Conservation (phyloP, 2,113 vertebrate genomes). For the Psilopogon haemacephalus region DNA sequence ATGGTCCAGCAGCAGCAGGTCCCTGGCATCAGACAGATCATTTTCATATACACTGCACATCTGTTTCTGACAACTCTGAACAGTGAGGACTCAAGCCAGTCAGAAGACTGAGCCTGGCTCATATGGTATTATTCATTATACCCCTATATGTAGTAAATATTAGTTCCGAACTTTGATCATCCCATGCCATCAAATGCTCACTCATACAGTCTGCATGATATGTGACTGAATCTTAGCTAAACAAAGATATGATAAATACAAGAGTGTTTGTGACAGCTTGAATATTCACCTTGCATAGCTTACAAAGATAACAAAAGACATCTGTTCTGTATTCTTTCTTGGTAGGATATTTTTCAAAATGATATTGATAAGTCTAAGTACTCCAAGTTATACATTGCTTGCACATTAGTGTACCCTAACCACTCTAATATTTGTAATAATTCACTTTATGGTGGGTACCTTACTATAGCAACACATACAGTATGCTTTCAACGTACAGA, state of each 20-base stretch:
- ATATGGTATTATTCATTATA: background rate
- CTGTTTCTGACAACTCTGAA: background rate
- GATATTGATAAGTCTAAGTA: background rate
- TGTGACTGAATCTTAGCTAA: background rate
- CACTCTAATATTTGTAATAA: background rate
- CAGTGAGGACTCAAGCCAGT: rapidly evolving
- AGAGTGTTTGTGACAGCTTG: background rate
- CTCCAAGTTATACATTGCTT: background rate
- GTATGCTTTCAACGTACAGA: background rate
- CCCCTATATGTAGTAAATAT: background rate
- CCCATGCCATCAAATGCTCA: background rate
- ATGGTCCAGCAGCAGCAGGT: background rate
- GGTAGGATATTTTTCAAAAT: background rate
- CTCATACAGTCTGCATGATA: background rate
- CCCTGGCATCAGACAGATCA: background rate
- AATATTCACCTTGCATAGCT: background rate
- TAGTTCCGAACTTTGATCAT: background rate
- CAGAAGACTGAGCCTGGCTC: background rate
- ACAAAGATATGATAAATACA: background rate
- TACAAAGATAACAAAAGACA: background rate
- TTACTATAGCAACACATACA: background rate
- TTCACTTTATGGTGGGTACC: background rate
- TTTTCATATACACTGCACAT: background rate
- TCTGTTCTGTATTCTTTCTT: background rate
- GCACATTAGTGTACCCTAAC: rapidly evolving